Evolutionary conservation across 2,113 vertebrate genomes (phyloP).

Genomic region (Gymnogyps californianus): DNA sequence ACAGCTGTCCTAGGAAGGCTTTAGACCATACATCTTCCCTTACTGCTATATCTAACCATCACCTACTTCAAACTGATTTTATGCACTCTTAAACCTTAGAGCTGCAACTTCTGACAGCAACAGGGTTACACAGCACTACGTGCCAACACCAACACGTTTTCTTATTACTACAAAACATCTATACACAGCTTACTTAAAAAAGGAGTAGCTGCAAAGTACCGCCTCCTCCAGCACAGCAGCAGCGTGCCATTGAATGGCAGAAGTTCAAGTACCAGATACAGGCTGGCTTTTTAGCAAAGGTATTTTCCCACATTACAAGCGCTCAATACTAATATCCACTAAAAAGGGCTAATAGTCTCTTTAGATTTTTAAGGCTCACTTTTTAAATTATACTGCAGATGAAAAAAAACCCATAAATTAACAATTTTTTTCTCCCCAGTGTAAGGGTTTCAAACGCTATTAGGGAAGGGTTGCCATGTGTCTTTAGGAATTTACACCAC

Average conservation of each 20-base stretch:
- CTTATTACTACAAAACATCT: background rate
- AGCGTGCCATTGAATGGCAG: accelerated
- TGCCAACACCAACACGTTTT: background rate
- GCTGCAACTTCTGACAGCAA: background rate
- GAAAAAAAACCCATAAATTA: background rate
- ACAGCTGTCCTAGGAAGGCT: background rate
- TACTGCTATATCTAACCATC: background rate
- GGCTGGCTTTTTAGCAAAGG: background rate
- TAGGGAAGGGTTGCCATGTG: background rate
- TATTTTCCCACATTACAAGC: background rate
- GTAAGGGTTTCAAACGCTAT: background rate
- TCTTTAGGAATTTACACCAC: background rate
- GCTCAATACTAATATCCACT: background rate
- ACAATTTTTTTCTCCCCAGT: background rate
- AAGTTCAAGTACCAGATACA: background rate
- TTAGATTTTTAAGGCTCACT: background rate
- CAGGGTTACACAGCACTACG: background rate
- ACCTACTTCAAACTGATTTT: background rate
- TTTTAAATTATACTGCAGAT: background rate
- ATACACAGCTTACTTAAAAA: background rate
- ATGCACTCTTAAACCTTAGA: background rate
- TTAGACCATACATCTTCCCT: background rate
- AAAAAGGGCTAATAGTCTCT: background rate
- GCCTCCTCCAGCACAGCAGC: background rate
- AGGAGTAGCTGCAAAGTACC: background rate